Base-by-base conservation (phyloP, 2,113 vertebrate genomes). In the Columba livia region DNA sequence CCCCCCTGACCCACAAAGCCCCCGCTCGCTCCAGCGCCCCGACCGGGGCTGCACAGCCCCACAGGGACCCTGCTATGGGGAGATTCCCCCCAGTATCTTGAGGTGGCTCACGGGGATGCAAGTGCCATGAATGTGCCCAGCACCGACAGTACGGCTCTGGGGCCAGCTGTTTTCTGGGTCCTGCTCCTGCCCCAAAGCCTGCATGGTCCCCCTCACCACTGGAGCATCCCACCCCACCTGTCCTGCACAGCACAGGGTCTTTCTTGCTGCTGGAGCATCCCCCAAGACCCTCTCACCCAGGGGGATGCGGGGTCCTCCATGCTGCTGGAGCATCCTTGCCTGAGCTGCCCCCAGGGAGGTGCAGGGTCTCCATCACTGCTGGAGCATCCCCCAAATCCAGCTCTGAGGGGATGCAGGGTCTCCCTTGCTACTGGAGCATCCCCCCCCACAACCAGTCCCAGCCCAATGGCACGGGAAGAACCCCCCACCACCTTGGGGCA, bases 1-100 rank as follows among this genome's bases (percentile, higher is more conserved):
- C 19, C 23, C 17, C 29, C n/a, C 16, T 2, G 2, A 38, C 38
- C 36, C 74, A 13, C 40, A 8, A 38, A 56, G 53, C 34, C n/a
- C 36, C 47, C 3, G 3, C 40, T 62, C 3, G 1, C 54, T 34
- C 60, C 47, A 32, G 9, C 4, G 8, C 51, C 38, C 0, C 1
- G 1, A 21, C 28, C 13, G 42, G 40, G 50, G 11, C 50, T 51
- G 50, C 23, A 13, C 50, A 51, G 36, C 71, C n/a, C 23, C 50
- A 19, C 1, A 0, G 11, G 48, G 48, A 67, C 51, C 12, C 21
- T 47, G 38, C 38, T 29, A 13, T 36, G 16, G 40, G 48, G 19
- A 15, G 12, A 23, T 4, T 42, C 10, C 32, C 54, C 44, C 36
- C 54, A 48, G 40, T 26, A 17, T 15, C 64, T 36, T 15, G 10